A percentile compares a stretch with the other conserved stretches of the same genome.
phyloP scores from a whole-genome alignment of 1,140 invertebrate species.

The Lysiphlebus fabarum region DNA sequence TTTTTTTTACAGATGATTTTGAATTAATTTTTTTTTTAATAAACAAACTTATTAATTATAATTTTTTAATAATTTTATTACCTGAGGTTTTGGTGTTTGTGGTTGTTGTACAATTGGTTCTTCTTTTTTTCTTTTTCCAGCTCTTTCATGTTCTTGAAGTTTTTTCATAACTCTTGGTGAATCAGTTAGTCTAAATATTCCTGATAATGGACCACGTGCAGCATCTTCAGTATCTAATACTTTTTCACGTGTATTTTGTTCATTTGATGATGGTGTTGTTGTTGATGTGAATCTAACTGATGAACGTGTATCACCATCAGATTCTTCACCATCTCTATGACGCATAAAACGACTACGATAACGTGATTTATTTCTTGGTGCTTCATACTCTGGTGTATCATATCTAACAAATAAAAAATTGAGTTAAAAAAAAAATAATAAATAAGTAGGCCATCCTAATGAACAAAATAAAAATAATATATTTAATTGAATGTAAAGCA shows the following conservation, averaged over 20 bases:
- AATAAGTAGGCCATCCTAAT: slow-evolving; percentile 40
- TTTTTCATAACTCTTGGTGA: slow-evolving; percentile 85
- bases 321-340: slow-evolving; percentile 54
- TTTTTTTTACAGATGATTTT: no score
- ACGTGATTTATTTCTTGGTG: slow-evolving; percentile 50
- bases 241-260: slow-evolving; percentile 60
- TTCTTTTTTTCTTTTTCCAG: slow-evolving; percentile 71
- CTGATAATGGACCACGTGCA: slow-evolving; percentile 81
- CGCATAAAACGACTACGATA: slow-evolving; percentile 61
- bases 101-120: slow-evolving; percentile 59
- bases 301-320: slow-evolving; percentile 49
- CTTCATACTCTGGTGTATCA: slow-evolving; percentile 50
- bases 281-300: slow-evolving; percentile 45
- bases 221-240: slow-evolving; percentile 88
- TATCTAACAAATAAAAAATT: slow-evolving; percentile 44
- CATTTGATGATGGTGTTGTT: slow-evolving; percentile 41
- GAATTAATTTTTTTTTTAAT: slow-evolving; percentile 1
- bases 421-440: slow-evolving; percentile 25
- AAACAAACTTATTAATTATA: slow-evolving; percentile 23
- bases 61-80: slow-evolving; percentile 27
- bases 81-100: slow-evolving; percentile 55
- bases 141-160: slow-evolving; percentile 74
- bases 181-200: slow-evolving; percentile 84
- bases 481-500: background rate
- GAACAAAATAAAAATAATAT: slow-evolving; percentile 8